These are phyloP conservation scores for Poecile montanus DNA, from an alignment of 2,797 vertebrate species.

Conservation along the genomic window DNA sequence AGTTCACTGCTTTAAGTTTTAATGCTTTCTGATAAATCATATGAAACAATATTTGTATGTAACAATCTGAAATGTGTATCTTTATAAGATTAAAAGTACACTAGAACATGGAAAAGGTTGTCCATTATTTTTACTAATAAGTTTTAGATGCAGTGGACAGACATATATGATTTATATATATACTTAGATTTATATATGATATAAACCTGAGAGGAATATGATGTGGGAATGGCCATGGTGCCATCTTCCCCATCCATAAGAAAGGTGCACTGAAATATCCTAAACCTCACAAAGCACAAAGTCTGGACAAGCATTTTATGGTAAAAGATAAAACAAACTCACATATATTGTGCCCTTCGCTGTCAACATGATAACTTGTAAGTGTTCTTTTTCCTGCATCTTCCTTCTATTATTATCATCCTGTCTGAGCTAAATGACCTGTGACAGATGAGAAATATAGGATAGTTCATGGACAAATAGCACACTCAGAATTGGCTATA, in stretches of 20 bases:
- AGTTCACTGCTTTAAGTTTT: background rate
- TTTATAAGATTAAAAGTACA: background rate
- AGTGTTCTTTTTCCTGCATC: background rate
- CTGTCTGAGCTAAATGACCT: conserved; percentile 42
- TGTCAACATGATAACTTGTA: conserved; percentile 40
- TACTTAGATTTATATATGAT: background rate
- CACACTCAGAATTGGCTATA: background rate
- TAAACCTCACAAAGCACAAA: background rate
- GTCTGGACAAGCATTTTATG: background rate
- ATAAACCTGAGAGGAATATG: background rate
- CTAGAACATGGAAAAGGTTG: background rate
- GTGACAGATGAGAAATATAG: conserved; percentile 22
- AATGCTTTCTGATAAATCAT: background rate
- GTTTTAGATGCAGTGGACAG: background rate
- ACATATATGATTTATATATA: background rate
- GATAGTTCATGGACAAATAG: conserved; percentile 13
- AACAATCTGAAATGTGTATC: background rate
- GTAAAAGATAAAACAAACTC: background rate
- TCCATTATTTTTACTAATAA: background rate
- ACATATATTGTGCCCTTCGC: background rate
- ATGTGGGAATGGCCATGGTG: background rate
- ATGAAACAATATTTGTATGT: background rate
- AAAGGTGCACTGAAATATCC: background rate
- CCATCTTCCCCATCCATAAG: background rate
- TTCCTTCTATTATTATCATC: conserved; percentile 7